phyloP scores from a whole-genome alignment of 2,797 vertebrate species.

The Pangasius sanitwongsei region DNA sequence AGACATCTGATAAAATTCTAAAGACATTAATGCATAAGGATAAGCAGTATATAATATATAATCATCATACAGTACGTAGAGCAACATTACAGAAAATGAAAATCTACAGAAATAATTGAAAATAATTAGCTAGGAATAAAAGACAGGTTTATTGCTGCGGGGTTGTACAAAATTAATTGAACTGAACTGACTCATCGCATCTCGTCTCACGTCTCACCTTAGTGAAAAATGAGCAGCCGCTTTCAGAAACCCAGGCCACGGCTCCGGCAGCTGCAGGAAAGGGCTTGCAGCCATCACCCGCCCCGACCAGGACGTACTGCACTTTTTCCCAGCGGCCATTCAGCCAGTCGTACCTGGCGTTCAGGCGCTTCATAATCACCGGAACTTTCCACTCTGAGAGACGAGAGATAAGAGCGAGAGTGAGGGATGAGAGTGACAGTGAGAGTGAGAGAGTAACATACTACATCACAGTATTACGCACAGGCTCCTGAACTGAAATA shows the following conservation, averaged over 20 bases:
- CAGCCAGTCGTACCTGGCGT: constrained; percentile 80
- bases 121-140: neutral
- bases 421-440: constrained; percentile 42
- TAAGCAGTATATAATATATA: no score
- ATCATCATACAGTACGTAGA: no score
- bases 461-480: neutral
- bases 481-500: neutral
- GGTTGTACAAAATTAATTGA: neutral
- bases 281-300: constrained; percentile 71
- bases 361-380: constrained; percentile 72
- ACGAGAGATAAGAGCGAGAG: neutral
- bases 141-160: neutral
- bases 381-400: constrained; percentile 71
- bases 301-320: constrained; percentile 65
- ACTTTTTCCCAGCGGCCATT: constrained; percentile 58
- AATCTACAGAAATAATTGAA: no score
- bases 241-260: constrained; percentile 78
- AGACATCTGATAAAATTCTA: no score
- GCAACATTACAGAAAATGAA: neutral
- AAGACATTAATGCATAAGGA: no score
- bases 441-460: neutral
- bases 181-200: neutral
- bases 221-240: constrained; percentile 76
- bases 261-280: constrained; percentile 58
- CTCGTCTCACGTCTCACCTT: constrained; percentile 68